A percentile compares a stretch with the other conserved stretches of the same genome.
phyloP scores from a whole-genome alignment of 1,140 invertebrate species.

The Argopecten irradians region DNA sequence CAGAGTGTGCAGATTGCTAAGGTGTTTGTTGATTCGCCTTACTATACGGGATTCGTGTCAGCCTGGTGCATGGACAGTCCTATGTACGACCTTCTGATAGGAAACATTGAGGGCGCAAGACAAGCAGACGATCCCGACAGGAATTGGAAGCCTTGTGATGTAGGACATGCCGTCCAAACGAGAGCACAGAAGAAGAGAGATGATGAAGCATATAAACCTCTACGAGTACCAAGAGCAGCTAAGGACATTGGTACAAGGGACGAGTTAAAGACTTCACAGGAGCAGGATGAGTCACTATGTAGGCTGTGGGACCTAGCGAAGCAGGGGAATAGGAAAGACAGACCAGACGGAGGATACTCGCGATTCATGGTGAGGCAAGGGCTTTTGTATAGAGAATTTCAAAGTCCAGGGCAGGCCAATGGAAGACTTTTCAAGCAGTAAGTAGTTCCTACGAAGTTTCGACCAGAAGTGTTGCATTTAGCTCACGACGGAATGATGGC shows the following conservation, averaged over 20 bases:
- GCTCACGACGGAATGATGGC: constrained; percentile 28
- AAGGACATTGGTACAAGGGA: too few relatives aligned
- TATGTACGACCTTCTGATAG: constrained; percentile 35
- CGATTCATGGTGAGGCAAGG: too few relatives aligned
- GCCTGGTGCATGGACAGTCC: constrained; percentile 26
- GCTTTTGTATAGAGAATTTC: too few relatives aligned
- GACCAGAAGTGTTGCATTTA: not conserved
- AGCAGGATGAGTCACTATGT: too few relatives aligned
- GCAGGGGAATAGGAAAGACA: too few relatives aligned
- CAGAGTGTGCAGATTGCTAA: constrained; percentile 25
- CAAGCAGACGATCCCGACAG: not conserved
- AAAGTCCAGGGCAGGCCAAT: too few relatives aligned
- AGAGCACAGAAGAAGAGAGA: not conserved
- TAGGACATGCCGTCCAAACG: not conserved
- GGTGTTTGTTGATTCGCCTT: constrained; percentile 45
- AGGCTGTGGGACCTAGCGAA: too few relatives aligned
- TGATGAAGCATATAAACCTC: not conserved
- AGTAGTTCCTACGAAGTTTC: not conserved
- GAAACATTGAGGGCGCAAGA: constrained; percentile 7
- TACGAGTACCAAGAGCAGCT: too few relatives aligned
- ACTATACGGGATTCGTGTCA: constrained; percentile 26
- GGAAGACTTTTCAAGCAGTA: too few relatives aligned
- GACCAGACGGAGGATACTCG: too few relatives aligned
- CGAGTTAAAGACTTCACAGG: too few relatives aligned
- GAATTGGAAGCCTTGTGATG: not conserved